Evolutionary conservation across 2,888 invertebrate species (phyloP).

Genomic region (Euzetes globulus): DNA sequence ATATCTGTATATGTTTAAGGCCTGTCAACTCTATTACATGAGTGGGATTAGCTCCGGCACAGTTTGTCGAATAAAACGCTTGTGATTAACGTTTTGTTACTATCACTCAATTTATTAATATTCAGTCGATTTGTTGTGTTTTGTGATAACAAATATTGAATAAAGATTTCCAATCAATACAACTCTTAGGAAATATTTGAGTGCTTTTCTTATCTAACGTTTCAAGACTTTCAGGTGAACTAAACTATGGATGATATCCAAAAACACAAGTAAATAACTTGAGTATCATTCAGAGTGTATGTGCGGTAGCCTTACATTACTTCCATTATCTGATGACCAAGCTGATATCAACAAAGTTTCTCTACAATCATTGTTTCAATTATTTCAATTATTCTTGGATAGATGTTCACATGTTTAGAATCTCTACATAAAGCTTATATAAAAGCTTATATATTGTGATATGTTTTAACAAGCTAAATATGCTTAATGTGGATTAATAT

Average conservation of each 20-base stretch:
- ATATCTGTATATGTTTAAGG: not conserved
- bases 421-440: too few relatives aligned
- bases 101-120: constrained; percentile 4
- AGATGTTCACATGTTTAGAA: too few relatives aligned
- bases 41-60: constrained; percentile 17
- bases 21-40: not conserved
- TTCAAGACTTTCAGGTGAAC: not conserved
- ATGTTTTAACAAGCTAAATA: too few relatives aligned
- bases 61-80: constrained; percentile 8
- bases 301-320: too few relatives aligned
- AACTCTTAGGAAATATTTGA: not conserved
- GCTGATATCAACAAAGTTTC: too few relatives aligned
- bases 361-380: too few relatives aligned
- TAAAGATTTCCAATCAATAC: constrained; percentile 3
- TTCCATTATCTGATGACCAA: too few relatives aligned
- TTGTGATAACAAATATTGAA: not conserved
- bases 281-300: not conserved
- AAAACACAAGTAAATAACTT: not conserved
- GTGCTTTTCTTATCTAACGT: not conserved
- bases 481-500: too few relatives aligned
- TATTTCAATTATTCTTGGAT: too few relatives aligned
- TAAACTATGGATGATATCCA: not conserved
- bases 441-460: too few relatives aligned
- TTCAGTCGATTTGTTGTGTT: not conserved
- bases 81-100: not conserved